Percentiles rank a stretch among this genome's conserved stretches.
These are phyloP conservation scores for Drosophila mettleri DNA, from an alignment of 2,888 invertebrate species.

Conservation along the genomic window DNA sequence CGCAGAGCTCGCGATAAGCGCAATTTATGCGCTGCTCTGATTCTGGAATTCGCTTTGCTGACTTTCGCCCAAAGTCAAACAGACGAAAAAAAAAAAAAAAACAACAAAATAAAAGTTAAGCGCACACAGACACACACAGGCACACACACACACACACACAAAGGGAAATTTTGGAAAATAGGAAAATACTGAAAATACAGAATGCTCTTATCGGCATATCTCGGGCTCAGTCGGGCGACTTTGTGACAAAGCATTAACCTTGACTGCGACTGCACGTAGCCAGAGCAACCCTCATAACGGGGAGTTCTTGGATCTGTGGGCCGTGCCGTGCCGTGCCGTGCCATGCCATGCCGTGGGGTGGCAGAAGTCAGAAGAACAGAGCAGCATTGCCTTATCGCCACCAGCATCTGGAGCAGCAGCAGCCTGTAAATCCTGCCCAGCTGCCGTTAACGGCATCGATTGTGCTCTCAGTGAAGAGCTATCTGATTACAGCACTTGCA, in stretches of 20 bases:
- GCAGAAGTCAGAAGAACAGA: conserved; percentile 57
- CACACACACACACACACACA: conserved; percentile 1
- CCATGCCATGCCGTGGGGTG: no score
- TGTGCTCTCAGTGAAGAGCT: conserved; percentile 27
- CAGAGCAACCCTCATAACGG: conserved; percentile 17
- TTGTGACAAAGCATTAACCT: conserved; percentile 72
- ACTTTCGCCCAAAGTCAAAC: conserved; percentile 50
- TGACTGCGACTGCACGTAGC: conserved; percentile 72
- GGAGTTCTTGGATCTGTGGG: not conserved
- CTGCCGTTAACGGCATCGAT: conserved; percentile 38
- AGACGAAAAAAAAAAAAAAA: no score
- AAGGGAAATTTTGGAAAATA: conserved; percentile 24
- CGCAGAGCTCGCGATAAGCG: conserved; percentile 63
- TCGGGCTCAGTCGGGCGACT: conserved; percentile 60
- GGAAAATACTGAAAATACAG: conserved; percentile 20
- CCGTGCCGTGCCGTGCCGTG: no score
- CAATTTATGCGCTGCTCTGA: conserved; percentile 68
- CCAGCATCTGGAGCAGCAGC: conserved; percentile 31
- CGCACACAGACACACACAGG: not conserved
- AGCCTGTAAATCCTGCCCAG: conserved; percentile 39
- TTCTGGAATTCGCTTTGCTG: conserved; percentile 32
- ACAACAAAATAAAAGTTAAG: no score
- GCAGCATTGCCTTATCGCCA: conserved; percentile 59
- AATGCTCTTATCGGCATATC: conserved; percentile 58
- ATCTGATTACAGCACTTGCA: conserved; percentile 35